Evolutionary conservation across 2,888 invertebrate genomes (phyloP).

Genomic region (Timandra comae): DNA sequence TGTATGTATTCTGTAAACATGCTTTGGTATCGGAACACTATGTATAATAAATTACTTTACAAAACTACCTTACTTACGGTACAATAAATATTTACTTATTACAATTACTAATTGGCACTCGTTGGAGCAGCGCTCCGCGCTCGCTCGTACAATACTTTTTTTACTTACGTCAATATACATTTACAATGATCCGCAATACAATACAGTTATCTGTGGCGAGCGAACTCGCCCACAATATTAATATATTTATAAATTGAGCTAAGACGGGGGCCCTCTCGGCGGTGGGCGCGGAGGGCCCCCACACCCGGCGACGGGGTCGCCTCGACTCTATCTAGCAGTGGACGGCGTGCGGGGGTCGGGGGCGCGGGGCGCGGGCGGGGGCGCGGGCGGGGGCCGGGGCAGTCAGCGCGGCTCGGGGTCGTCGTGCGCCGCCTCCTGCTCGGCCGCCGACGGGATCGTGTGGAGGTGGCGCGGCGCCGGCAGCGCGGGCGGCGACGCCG

Average conservation of each 20-base stretch:
- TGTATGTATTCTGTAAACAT: not conserved
- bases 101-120: not conserved
- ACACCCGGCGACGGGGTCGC: too few species aligned
- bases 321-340: slow-evolving; percentile 24
- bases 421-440: slow-evolving; percentile 48
- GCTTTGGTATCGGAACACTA: too few species aligned
- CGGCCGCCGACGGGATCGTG: slow-evolving; percentile 63
- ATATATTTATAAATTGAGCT: too few species aligned
- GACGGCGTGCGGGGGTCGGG: not conserved
- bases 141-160: slow-evolving; percentile 8
- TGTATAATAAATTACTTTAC: too few species aligned
- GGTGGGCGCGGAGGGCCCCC: too few species aligned
- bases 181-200: too few species aligned
- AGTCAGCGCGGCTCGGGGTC: slow-evolving; percentile 42
- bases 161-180: too few species aligned
- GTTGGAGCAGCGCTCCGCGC: not conserved
- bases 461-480: slow-evolving; percentile 47
- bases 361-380: slow-evolving; percentile 2
- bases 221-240: too few species aligned
- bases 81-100: too few species aligned
- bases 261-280: too few species aligned
- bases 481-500: slow-evolving; percentile 26
- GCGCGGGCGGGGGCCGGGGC: slow-evolving; percentile 11
- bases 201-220: too few species aligned
- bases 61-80: not conserved